Evolutionary conservation across 2,888 invertebrate species (phyloP).

Genomic region (Drosophila koepferae): DNA sequence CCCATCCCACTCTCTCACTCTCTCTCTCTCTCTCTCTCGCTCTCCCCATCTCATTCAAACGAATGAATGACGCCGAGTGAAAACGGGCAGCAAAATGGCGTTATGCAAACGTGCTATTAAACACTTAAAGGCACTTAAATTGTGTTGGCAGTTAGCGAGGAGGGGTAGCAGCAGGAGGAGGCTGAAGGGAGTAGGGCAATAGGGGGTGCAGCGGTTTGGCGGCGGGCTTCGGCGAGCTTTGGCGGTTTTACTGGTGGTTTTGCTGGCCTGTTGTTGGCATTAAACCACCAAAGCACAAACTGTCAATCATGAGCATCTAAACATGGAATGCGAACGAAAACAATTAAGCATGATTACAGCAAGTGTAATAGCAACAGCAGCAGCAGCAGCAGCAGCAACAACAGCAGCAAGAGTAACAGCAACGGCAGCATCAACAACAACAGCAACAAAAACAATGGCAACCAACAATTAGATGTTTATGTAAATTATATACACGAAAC

Average conservation of each 20-base stretch:
- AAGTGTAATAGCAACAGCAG: conserved; percentile 49
- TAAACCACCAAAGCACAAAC: conserved; percentile 75
- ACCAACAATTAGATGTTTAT: conserved; percentile 78
- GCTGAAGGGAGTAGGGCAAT: background rate
- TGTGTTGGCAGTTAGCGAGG: conserved; percentile 23
- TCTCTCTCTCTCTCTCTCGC: background rate
- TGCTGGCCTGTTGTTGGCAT: conserved; percentile 54
- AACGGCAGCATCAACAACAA: conserved; percentile 17
- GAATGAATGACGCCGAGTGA: conserved; percentile 5
- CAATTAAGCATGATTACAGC: conserved; percentile 78
- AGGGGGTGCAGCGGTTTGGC: background rate
- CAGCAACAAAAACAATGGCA: conserved; percentile 40
- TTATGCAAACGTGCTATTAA: conserved; percentile 75
- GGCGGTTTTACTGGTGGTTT: conserved; percentile 50
- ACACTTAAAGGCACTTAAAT: conserved; percentile 72
- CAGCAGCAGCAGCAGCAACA: conserved; percentile 22
- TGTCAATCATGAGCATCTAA: conserved; percentile 72
- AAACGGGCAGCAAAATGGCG: conserved; percentile 58
- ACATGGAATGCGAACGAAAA: conserved; percentile 76
- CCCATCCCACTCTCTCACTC: background rate
- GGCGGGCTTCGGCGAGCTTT: conserved; percentile 15
- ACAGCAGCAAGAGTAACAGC: conserved; percentile 43
- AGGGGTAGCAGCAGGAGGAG: background rate
- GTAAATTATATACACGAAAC: conserved; percentile 68
- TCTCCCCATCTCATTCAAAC: background rate